Evolutionary conservation across 2,113 vertebrate genomes (phyloP).

Genomic region (Dunckerocampus dactyliophorus): DNA sequence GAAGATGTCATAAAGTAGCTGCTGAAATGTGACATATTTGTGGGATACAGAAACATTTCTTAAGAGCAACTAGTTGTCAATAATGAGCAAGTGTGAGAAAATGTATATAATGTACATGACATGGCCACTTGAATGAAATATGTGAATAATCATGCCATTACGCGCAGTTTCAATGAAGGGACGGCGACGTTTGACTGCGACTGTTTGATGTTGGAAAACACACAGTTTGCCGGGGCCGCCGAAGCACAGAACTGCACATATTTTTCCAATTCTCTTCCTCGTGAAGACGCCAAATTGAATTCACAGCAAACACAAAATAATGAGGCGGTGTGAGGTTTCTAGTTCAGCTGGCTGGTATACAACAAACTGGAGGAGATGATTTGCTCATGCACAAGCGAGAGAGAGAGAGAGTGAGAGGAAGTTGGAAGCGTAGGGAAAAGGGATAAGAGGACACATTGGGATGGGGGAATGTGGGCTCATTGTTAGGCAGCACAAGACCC

Average conservation of each 20-base stretch:
- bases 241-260: slow-evolving; percentile 34
- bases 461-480: slow-evolving; percentile 17
- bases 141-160: background rate
- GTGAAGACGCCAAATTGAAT: slow-evolving; percentile 49
- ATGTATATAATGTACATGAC: too few relatives aligned
- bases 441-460: slow-evolving; percentile 5
- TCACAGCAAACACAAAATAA: slow-evolving; percentile 30
- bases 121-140: background rate
- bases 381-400: background rate
- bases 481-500: slow-evolving; percentile 4
- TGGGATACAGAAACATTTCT: too few relatives aligned
- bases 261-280: slow-evolving; percentile 52
- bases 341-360: background rate
- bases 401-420: background rate
- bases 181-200: background rate
- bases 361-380: background rate
- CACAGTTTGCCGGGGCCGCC: slow-evolving; percentile 21
- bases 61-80: too few relatives aligned
- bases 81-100: too few relatives aligned
- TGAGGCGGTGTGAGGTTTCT: slow-evolving; percentile 11
- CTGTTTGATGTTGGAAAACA: slow-evolving; percentile 20
- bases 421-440: background rate
- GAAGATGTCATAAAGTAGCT: too few relatives aligned
- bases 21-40: too few relatives aligned
- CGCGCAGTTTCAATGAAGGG: background rate